Evolutionary conservation across 2,888 invertebrate species (phyloP).

Genomic region (Agonopterix arenella): DNA sequence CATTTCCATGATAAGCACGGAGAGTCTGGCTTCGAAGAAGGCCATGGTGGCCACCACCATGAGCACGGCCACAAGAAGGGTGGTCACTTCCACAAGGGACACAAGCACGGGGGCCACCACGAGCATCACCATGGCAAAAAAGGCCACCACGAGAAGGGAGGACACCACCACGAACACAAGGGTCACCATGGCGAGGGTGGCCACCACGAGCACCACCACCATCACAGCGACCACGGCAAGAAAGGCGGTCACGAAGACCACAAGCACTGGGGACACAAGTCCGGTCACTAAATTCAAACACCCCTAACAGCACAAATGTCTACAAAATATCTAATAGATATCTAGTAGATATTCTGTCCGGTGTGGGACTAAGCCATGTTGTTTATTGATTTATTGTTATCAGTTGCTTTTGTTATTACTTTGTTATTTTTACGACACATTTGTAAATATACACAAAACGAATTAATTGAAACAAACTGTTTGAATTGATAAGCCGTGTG

Average conservation of each 20-base stretch:
- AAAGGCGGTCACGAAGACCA: constrained; percentile 88
- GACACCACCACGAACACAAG: constrained; percentile 86
- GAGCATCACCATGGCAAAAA: constrained; percentile 89
- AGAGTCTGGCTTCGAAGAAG: constrained; percentile 85
- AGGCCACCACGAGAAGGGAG: constrained; percentile 87
- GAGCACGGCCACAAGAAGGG: constrained; percentile 89
- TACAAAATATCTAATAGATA: constrained; percentile 28
- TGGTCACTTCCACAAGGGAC: constrained; percentile 86
- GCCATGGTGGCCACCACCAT: constrained; percentile 86
- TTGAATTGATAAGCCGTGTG: too few relatives aligned
- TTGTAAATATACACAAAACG: constrained; percentile 13
- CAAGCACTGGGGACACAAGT: constrained; percentile 81
- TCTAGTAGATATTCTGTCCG: too few relatives aligned
- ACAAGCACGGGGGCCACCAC: constrained; percentile 85
- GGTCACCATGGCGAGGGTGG: constrained; percentile 88
- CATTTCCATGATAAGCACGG: constrained; percentile 91
- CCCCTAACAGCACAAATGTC: constrained; percentile 41
- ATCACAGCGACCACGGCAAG: constrained; percentile 84
- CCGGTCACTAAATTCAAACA: constrained; percentile 43
- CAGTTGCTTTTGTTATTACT: constrained; percentile 6
- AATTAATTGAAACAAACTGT: too few relatives aligned
- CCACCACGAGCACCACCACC: constrained; percentile 86
- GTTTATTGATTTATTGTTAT: constrained; percentile 1
- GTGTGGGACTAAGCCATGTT: background rate
- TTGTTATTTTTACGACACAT: constrained; percentile 4